Percentiles rank a stretch among this genome's conserved stretches.
These are phyloP conservation scores for Bothrops alternatus DNA, from an alignment of 2,797 vertebrate genomes.

Conservation along the genomic window DNA sequence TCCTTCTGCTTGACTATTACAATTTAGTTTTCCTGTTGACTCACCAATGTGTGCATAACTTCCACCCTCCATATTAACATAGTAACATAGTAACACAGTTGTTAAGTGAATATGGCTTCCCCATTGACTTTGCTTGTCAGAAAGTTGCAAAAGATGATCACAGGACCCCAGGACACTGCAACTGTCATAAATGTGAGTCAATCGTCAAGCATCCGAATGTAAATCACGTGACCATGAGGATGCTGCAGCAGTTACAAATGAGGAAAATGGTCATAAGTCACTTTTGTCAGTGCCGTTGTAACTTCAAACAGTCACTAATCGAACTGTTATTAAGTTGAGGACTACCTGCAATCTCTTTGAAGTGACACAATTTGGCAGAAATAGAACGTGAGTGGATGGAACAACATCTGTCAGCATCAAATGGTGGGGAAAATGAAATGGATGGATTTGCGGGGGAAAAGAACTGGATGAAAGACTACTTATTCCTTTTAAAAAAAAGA, in stretches of 20 bases:
- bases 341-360: background rate
- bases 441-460: background rate
- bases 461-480: background rate
- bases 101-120: background rate
- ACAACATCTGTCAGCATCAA: background rate
- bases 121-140: background rate
- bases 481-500: background rate
- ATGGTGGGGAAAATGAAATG: background rate
- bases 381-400: background rate
- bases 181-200: background rate
- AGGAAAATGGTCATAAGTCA: background rate
- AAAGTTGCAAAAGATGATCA: background rate
- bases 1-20: no score
- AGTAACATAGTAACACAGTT: background rate
- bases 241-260: background rate
- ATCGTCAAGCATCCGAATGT: background rate
- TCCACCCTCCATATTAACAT: no score
- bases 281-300: background rate
- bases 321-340: background rate
- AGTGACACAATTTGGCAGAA: background rate
- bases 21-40: no score
- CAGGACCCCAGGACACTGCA: background rate
- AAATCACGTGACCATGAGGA: background rate
- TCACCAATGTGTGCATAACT: no score
- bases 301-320: background rate